A percentile compares a stretch with the other conserved stretches of the same genome.
phyloP scores from a whole-genome alignment of 2,113 vertebrate species.

The Collichthys lucidus region DNA sequence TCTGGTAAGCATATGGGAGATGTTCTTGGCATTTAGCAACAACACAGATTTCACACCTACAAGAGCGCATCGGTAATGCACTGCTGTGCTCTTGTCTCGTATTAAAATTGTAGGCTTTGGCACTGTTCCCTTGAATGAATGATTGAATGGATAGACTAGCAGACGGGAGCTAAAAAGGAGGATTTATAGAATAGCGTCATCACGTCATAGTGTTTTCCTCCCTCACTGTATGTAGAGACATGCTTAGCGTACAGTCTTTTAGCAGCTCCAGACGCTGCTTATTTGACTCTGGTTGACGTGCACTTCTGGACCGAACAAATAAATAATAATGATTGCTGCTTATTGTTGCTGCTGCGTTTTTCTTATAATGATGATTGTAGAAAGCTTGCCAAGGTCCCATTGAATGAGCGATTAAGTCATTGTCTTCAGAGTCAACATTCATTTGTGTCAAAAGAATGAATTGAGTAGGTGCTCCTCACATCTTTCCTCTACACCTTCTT shows the following conservation, averaged over 20 bases:
- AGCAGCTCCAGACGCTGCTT: background rate
- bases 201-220: slow-evolving; percentile 35
- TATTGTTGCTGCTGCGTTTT: slow-evolving; percentile 18
- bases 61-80: slow-evolving; percentile 10
- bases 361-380: slow-evolving; percentile 13
- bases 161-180: slow-evolving; percentile 23
- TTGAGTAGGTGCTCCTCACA: background rate
- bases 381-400: slow-evolving; percentile 16
- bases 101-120: slow-evolving; percentile 34
- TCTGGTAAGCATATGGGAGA: slow-evolving; percentile 88
- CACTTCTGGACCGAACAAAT: slow-evolving; percentile 35
- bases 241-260: background rate
- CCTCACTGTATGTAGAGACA: slow-evolving; percentile 20
- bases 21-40: slow-evolving; percentile 2
- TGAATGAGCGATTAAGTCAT: slow-evolving; percentile 36
- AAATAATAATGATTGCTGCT: slow-evolving; percentile 31
- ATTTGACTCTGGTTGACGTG: slow-evolving; percentile 22
- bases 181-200: slow-evolving; percentile 24
- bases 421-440: slow-evolving; percentile 7
- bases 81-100: background rate
- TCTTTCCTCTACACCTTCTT: background rate
- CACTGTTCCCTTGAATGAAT: slow-evolving; percentile 27
- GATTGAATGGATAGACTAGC: slow-evolving; percentile 33
- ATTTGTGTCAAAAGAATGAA: slow-evolving; percentile 21
- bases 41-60: slow-evolving; percentile 37